Evolutionary conservation across 1,140 invertebrate species (phyloP), one percentile per base, ranked within the genome.

Genomic region (Hypsibius dujardini): DNA sequence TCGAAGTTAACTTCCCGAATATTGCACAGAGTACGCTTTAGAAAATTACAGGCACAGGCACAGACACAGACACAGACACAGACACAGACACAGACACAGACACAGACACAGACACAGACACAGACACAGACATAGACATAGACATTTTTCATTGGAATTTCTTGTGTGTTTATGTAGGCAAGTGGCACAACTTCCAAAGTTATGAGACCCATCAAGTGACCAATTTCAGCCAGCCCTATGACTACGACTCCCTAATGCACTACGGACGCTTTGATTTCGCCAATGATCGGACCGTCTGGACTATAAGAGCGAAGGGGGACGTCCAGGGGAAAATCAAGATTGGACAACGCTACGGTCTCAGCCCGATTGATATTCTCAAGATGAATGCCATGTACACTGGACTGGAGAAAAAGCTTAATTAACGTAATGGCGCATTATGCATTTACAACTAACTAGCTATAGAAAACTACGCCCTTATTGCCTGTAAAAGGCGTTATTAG

Each of bases 1-100:
- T 79, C 14, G 46, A 69, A 7, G 7, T 56, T 7, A 56, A 56
- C 50, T 56, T 7, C 7, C 7, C 7, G 7, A 56, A 56, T n/a
- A 56, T 56, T 56, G 7, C 7, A 56, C 7, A 7, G n/a, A 56
- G 50, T 56, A 56, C 7, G 50, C n/a, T 56, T 56, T n/a, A 7
- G 50, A 56, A 7, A n/a, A 56, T 56, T 12, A 12, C 28, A 28
- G 28, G 28, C 28, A 28, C 28, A 28, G 28, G 0, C 28, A 28
- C 28, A 28, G 28, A 28, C 28, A 28, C 28, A 28, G 28, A 28
- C 28, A 28, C 28, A 28, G 28, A 28, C 28, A 28, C 28, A 28
- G 28, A n/a, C n/a, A n/a, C n/a, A n/a, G n/a, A n/a, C n/a, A n/a
- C n/a, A n/a, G n/a, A n/a, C n/a, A n/a, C n/a, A n/a, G n/a, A n/a